Evolutionary conservation across 2,797 vertebrate species (phyloP).

Genomic region (Ataeniobius toweri): DNA sequence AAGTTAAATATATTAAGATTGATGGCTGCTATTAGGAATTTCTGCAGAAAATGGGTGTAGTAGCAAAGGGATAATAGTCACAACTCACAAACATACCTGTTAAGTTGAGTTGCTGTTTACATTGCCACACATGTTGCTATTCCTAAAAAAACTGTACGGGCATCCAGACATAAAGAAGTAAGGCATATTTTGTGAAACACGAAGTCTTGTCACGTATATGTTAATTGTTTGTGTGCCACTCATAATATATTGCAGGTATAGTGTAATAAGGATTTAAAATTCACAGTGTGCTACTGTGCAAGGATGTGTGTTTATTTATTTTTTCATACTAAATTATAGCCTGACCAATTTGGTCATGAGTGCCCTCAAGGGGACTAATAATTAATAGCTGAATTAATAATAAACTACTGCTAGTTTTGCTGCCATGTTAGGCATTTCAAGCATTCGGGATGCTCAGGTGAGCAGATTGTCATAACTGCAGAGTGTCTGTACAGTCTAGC

Average conservation of each 20-base stretch:
- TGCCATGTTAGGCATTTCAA: too few relatives aligned
- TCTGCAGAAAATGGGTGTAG: slow-evolving; percentile 21
- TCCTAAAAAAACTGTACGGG: not conserved
- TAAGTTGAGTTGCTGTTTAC: not conserved
- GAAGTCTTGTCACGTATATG: not conserved
- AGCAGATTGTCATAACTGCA: too few relatives aligned
- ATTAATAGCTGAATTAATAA: not conserved
- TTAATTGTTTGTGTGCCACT: too few relatives aligned
- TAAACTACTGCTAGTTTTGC: not conserved
- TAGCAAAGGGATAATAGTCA: slow-evolving; percentile 10
- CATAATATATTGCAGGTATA: not conserved
- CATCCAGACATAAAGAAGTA: not conserved
- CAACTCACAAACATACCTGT: slow-evolving; percentile 24
- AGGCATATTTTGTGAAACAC: not conserved
- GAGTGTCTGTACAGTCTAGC: too few relatives aligned
- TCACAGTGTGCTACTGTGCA: not conserved
- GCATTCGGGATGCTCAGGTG: too few relatives aligned
- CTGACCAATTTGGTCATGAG: too few relatives aligned
- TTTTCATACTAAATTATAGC: too few relatives aligned
- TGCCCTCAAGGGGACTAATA: not conserved
- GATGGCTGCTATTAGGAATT: slow-evolving; percentile 65
- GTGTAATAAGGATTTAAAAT: not conserved
- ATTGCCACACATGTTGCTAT: not conserved
- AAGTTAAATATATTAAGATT: slow-evolving; percentile 71
- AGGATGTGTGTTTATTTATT: too few relatives aligned